Evolutionary conservation across 2,888 invertebrate genomes (phyloP).

Genomic region (Sisyra nigra): DNA sequence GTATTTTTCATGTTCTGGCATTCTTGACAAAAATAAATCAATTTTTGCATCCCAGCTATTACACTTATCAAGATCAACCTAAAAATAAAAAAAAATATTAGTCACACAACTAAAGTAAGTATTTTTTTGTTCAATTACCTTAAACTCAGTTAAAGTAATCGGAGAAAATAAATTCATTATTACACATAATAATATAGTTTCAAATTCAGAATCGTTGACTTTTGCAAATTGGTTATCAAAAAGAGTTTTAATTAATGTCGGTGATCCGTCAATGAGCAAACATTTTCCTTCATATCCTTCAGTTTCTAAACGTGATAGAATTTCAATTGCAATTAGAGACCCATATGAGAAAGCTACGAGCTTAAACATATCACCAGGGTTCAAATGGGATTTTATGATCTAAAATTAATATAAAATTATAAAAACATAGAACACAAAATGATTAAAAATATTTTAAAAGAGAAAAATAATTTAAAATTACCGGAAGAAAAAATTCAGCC

Average conservation of each 20-base stretch:
- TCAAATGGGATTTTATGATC: constrained; percentile 35
- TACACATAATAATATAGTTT: constrained; percentile 36
- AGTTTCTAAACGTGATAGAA: constrained; percentile 53
- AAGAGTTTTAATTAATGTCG: constrained; percentile 40
- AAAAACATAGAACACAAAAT: not conserved
- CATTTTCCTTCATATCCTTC: constrained; percentile 44
- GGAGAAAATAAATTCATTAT: constrained; percentile 32
- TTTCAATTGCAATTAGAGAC: constrained; percentile 55
- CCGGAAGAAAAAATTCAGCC: constrained; percentile 34
- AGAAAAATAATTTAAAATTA: constrained; percentile 19
- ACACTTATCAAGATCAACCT: constrained; percentile 31
- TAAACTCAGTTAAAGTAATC: constrained; percentile 26
- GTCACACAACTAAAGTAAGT: no score
- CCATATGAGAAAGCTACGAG: constrained; percentile 88
- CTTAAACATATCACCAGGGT: constrained; percentile 43
- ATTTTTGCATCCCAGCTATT: constrained; percentile 41
- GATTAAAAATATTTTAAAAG: not conserved
- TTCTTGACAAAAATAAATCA: constrained; percentile 28
- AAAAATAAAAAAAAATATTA: constrained; percentile 10
- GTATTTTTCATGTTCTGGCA: constrained; percentile 24
- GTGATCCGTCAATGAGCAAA: constrained; percentile 67
- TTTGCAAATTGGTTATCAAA: constrained; percentile 27
- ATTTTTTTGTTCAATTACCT: constrained; percentile 12
- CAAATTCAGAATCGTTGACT: constrained; percentile 31
- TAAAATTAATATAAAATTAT: constrained; percentile 22